Conservation (phyloP, 1,140 invertebrate species). For the Tetraneura akinire region DNA sequence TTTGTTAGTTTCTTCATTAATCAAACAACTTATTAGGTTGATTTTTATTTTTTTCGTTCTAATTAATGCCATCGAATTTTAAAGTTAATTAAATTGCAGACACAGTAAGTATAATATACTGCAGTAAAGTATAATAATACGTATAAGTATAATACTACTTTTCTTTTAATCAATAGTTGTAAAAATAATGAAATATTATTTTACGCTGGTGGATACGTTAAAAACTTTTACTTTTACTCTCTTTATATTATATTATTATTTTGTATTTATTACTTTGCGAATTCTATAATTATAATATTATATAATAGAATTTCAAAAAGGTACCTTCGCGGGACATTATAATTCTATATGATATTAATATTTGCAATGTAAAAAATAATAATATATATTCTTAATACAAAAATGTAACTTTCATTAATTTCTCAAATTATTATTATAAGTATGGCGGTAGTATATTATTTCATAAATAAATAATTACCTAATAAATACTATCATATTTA, state of each 20-base stretch:
- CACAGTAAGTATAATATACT: no score
- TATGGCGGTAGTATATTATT: no score
- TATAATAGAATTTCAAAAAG: not conserved
- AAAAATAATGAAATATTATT: constrained; percentile 20
- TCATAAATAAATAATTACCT: no score
- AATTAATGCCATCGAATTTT: not conserved
- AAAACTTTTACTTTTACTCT: not conserved
- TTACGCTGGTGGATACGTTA: constrained; percentile 21
- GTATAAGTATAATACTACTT: no score
- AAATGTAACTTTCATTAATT: no score
- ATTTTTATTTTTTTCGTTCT: not conserved
- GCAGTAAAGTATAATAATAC: not conserved
- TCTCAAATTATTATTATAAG: no score
- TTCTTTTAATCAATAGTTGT: constrained; percentile 29
- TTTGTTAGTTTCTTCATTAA: constrained; percentile 29
- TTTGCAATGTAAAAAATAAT: no score
- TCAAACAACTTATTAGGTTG: constrained; percentile 18
- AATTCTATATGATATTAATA: no score
- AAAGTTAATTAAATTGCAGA: constrained; percentile 20
- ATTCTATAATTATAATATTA: not conserved
- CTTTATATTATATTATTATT: not conserved
- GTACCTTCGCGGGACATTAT: no score
- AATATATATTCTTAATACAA: no score
- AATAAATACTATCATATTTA: no score
- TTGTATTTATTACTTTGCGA: not conserved